Evolutionary conservation across 2,113 vertebrate genomes (phyloP), one percentile per base, ranked within the genome.

Genomic region (Eubucco bourcierii): DNA sequence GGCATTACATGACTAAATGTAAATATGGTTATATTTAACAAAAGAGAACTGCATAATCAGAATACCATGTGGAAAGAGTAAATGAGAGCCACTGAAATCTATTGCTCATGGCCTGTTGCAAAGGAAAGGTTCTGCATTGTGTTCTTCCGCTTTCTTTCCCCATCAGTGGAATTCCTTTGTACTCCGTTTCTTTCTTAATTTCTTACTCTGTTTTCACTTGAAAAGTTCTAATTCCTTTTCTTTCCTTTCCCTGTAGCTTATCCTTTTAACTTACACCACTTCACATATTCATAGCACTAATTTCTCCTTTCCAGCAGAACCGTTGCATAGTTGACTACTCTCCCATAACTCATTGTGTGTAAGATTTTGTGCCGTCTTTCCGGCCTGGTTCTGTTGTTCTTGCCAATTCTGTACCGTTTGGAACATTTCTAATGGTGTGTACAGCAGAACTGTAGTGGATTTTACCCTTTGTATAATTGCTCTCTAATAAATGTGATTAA

Each of bases 391-490:
- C 47, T 67, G 31, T 71, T 47, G 50, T 17, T 6, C 24, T 41
- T 83, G 47, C 41, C 24, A 59, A 3, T 65, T 68, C 44, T 67
- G 83, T 33, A 91, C 41, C 13, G 60, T 41, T 27, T 28, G 58
- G 41, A 19, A 33, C 37, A 31, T 60, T 78, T 56, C 8, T 44
- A 72, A 19, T 6, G 27, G 25, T 47, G 37, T 64, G 9, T 86
- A 67, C 33, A 78, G 56, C 61, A 79, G 73, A 85, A 63, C 4
- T 64, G 6, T 37, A 33, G 50, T 78, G 34, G 65, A 72, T 91
- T 91, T 93, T 71, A 78, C 61, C 33, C 53, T 95, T 91, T 47
- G 5, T 74, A 29, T 90, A 90, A 93, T 90, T 80, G 44, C 24
- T 75, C 18, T 68, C 44, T 87, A 68, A 81, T 83, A 95, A 90